Evolutionary conservation across 1,140 invertebrate genomes (phyloP).

Genomic region (Plutomurus gul): DNA sequence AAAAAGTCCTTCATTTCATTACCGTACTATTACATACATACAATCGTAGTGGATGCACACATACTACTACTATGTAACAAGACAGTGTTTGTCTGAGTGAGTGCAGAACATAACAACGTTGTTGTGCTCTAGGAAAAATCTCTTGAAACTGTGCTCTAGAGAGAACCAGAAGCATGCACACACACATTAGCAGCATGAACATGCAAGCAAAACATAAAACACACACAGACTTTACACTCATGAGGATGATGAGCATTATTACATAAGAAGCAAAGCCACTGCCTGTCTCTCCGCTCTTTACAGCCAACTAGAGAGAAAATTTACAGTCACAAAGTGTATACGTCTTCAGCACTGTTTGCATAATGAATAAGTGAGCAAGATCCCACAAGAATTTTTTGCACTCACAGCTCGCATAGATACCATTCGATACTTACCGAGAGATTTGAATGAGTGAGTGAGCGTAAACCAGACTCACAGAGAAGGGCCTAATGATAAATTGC

Average conservation of each 20-base stretch:
- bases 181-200: constrained; percentile 12
- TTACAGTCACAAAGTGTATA: no score
- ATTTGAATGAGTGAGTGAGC: no score
- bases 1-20: no score
- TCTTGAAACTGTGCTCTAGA: no score
- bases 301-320: no score
- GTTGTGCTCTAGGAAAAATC: no score
- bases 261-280: background rate
- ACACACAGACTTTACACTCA: constrained; percentile 7
- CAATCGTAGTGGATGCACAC: background rate
- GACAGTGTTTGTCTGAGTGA: background rate
- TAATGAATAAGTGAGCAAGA: background rate
- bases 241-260: constrained; percentile 5
- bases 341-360: background rate
- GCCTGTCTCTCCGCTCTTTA: no score
- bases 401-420: no score
- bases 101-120: background rate
- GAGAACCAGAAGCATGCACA: constrained; percentile 3
- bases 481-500: background rate
- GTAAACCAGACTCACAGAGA: background rate
- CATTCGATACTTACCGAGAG: no score
- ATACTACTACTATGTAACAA: background rate
- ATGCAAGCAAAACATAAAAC: constrained; percentile 24
- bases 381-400: background rate
- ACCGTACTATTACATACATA: no score